These are phyloP conservation scores for Hormaphis cornu DNA, from an alignment of 1,140 invertebrate genomes.

Conservation along the genomic window DNA sequence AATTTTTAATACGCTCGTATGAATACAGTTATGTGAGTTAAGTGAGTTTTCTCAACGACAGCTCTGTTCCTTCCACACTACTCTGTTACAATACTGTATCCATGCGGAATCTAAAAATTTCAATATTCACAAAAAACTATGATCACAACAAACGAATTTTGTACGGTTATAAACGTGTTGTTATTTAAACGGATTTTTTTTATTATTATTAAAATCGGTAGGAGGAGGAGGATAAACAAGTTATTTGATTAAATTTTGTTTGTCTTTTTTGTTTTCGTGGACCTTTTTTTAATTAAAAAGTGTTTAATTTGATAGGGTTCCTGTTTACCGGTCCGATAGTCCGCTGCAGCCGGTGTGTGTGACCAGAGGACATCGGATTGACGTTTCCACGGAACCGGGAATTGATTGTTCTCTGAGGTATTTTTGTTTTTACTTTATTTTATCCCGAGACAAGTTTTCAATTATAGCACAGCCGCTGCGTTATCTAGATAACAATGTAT, in stretches of 20 bases:
- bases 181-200: neutral
- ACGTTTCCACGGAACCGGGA: neutral
- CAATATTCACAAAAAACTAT: too few relatives aligned
- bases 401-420: slow-evolving; percentile 3
- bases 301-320: slow-evolving; percentile 4
- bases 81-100: too few relatives aligned
- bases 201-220: neutral
- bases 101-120: too few relatives aligned
- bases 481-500: neutral
- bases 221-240: neutral
- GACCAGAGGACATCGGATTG: neutral
- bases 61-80: too few relatives aligned
- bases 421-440: neutral
- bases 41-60: too few relatives aligned
- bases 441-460: neutral
- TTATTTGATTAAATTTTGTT: neutral
- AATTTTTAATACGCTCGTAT: too few relatives aligned
- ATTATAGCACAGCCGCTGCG: neutral
- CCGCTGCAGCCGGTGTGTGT: neutral
- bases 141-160: too few relatives aligned
- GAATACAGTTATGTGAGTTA: too few relatives aligned
- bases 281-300: slow-evolving; percentile 17
- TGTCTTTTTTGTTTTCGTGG: neutral
- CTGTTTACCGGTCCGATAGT: neutral
- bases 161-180: too few relatives aligned